Base-by-base conservation (phyloP, 1,140 invertebrate species). In the Trypoxylus dichotomus region DNA sequence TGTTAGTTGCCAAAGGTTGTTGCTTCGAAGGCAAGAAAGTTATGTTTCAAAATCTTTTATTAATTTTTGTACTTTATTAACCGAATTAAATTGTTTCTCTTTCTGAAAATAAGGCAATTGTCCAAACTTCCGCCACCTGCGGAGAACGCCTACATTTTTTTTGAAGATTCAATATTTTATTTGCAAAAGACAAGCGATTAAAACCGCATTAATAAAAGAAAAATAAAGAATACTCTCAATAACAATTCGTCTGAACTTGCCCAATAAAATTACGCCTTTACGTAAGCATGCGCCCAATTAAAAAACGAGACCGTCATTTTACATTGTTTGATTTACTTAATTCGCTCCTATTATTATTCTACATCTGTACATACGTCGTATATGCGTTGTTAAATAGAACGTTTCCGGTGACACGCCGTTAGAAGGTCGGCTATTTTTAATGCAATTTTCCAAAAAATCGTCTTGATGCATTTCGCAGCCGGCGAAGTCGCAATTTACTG, bases 391-490 rank as follows among this genome's bases (percentile, higher is more conserved):
- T 54, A 54, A 54, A 54, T 54, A 15, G 47, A 19, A 6, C 47
- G 47, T 54, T n/a, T 54, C 47, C 47, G 47, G 47, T 54, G 47
- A 54, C 47, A 54, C 47, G 15, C 15, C 47, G 6, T 1, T 19
- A 54, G n/a, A 54, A 54, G 47, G 47, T 54, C 32, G 32, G 47
- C 47, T 54, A 54, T 54, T 54, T 54, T 54, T 54, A 54, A 54
- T 54, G 47, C 47, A 15, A 19, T 54, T 54, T 54, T n/a, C 47
- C 47, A 19, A 54, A 54, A 54, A 54, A 54, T 19, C 47, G 47
- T 54, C 19, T n/a, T 6, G 47, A 19, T 54, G 47, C 47, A 54
- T 54, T 54, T 54, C 15, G 47, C 15, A n/a, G 19, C 47, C 47
- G 47, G 15, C 47, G 47, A 54, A 54, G 7, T 21, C 19, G 15